Conservation (phyloP, 2,797 vertebrate genomes). For the Lagocephalus sceleratus region DNA sequence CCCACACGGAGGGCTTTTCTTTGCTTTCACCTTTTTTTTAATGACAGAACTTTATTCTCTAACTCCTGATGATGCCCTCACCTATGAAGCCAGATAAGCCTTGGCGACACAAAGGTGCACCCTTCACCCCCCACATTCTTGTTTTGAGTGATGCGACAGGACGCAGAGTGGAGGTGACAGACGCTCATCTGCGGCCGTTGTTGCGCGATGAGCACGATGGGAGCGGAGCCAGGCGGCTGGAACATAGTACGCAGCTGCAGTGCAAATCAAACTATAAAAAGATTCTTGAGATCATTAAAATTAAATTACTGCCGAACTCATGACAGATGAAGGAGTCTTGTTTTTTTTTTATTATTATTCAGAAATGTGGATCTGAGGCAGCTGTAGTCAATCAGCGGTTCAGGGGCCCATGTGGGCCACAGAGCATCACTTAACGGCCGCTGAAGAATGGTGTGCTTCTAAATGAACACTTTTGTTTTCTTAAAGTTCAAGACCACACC, state of each 20-base stretch:
- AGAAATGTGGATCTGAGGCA: background rate
- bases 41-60: constrained; percentile 34
- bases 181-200: constrained; percentile 41
- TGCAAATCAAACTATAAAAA: constrained; percentile 31
- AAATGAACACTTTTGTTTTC: no score
- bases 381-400: no score
- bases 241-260: constrained; percentile 32
- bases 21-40: constrained; percentile 36
- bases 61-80: constrained; percentile 45
- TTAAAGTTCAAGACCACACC: no score
- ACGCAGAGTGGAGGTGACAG: constrained; percentile 41
- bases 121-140: constrained; percentile 17
- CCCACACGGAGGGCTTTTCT: constrained; percentile 47
- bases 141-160: constrained; percentile 46
- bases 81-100: constrained; percentile 14
- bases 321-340: constrained; percentile 12
- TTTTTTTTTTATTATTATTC: background rate
- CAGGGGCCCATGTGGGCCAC: background rate
- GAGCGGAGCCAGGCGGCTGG: constrained; percentile 35
- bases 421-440: background rate
- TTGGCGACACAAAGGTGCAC: constrained; percentile 29
- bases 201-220: constrained; percentile 41
- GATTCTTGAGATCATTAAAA: constrained; percentile 30
- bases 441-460: background rate
- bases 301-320: constrained; percentile 18